A percentile compares a stretch with the other conserved stretches of the same genome.
These are phyloP conservation scores for Clarias macrocephalus DNA, from an alignment of 2,113 vertebrate genomes.

Conservation along the genomic window DNA sequence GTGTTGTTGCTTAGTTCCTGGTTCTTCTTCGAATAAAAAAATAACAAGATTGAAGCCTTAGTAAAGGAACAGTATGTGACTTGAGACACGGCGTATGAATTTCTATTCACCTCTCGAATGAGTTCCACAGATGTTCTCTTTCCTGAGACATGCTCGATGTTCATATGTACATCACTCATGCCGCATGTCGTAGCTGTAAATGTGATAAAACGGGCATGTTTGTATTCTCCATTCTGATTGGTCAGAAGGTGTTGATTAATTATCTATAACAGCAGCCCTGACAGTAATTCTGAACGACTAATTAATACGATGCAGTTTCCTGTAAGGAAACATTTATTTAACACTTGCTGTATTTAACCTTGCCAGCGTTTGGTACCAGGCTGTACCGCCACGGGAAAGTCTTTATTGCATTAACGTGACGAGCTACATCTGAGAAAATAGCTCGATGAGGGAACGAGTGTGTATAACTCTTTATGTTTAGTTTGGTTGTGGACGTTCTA, in stretches of 20 bases:
- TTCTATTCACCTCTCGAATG: not conserved
- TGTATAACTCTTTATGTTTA: too few relatives aligned
- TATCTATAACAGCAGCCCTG: not conserved
- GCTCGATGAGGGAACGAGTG: too few relatives aligned
- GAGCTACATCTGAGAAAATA: too few relatives aligned
- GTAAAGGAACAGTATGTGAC: not conserved
- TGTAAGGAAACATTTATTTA: not conserved
- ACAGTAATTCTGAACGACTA: not conserved
- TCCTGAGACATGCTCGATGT: not conserved
- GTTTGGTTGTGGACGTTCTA: not conserved
- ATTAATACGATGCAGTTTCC: not conserved
- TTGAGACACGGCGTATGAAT: not conserved
- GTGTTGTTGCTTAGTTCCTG: not conserved
- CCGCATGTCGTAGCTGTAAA: constrained; percentile 1
- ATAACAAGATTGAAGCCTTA: not conserved
- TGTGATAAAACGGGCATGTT: not conserved
- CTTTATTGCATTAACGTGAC: too few relatives aligned
- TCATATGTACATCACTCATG: not conserved
- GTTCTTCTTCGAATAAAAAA: not conserved
- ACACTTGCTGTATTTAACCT: too few relatives aligned
- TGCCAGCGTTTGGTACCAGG: not conserved
- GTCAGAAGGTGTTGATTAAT: not conserved
- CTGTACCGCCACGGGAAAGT: not conserved
- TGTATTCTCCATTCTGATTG: not conserved
- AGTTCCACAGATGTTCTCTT: not conserved